Base-by-base conservation (phyloP, 2,113 vertebrate species). In the Fulmarus glacialis region DNA sequence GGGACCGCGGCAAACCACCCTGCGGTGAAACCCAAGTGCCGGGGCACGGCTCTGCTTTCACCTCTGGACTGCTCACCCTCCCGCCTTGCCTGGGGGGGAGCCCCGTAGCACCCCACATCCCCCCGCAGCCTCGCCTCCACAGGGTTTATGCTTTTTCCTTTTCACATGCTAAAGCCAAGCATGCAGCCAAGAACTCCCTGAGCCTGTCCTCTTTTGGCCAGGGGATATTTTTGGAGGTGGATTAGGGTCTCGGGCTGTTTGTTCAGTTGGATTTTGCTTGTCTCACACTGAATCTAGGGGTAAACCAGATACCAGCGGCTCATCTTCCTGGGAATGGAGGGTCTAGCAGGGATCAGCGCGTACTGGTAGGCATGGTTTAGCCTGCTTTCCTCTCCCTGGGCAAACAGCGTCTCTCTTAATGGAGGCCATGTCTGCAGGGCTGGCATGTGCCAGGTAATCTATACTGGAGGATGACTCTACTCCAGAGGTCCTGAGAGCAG, bases 141-240 rank as follows among this genome's bases (percentile, higher is more conserved):
- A 0, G 34, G 43, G 22, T 45, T 81, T 29, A 22, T 47, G 21
- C 2, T 63, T 75, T 56, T 73, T 43, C 14, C 27, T 87, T 87
- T 66, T 38, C 55, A 18, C 23, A 3, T 16, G 43, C 23, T 78
- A 32, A 93, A 88, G 64, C 0, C 0, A 84, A 87, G 78, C 58
- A 53, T 7, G 15, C 67, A 74, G 68, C 30, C 81, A 74, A 55
- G 56, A 86, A 6, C 6, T 16, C 42, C 26, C 26, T 9, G 42
- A 74, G 43, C 86, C 78, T 79, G 63, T 58, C 27, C n/a, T 70
- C 40, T 48, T 29, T 6, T 16, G 42, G 20, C n/a, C 11, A 1
- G 32, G 45, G 30, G 32, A 18, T 96, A 83, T 73, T 87, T 94
- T 64, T 72, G 81, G 62, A 87, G 47, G 23, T 68, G 66, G 66